Evolutionary conservation across 2,113 vertebrate genomes (phyloP).

Genomic region (Trogon melanurus): DNA sequence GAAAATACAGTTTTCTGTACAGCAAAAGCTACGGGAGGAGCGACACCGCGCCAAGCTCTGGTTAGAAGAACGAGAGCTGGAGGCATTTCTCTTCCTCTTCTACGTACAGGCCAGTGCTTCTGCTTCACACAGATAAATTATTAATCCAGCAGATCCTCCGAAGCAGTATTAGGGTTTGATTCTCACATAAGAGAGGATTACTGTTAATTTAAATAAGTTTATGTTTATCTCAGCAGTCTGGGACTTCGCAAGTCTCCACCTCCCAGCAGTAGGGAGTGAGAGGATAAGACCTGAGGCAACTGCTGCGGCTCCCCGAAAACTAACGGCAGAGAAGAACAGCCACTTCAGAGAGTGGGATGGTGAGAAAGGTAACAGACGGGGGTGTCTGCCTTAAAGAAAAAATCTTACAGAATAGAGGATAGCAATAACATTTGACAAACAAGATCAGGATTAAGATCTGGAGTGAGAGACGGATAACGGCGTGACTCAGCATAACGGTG

Average conservation of each 20-base stretch:
- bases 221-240: not conserved
- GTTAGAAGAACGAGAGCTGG: not conserved
- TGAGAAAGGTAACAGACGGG: not conserved
- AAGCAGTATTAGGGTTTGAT: not conserved
- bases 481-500: not conserved
- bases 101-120: not conserved
- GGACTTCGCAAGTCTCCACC: not conserved
- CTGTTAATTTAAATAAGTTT: not conserved
- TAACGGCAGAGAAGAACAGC: not conserved
- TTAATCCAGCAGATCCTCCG: not conserved
- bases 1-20: fast-evolving
- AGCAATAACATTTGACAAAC: not conserved
- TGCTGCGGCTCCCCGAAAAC: not conserved
- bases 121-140: not conserved
- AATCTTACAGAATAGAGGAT: not conserved
- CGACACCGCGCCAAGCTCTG: not conserved
- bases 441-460: not conserved
- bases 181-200: not conserved
- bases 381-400: not conserved
- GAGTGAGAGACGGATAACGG: not conserved
- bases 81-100: not conserved
- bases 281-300: not conserved
- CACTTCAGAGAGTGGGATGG: not conserved
- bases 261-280: not conserved
- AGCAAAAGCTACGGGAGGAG: fast-evolving